Evolutionary conservation across 2,797 vertebrate species (phyloP), one percentile per base, ranked within the genome.

Genomic region (Pangasius larnaudii): DNA sequence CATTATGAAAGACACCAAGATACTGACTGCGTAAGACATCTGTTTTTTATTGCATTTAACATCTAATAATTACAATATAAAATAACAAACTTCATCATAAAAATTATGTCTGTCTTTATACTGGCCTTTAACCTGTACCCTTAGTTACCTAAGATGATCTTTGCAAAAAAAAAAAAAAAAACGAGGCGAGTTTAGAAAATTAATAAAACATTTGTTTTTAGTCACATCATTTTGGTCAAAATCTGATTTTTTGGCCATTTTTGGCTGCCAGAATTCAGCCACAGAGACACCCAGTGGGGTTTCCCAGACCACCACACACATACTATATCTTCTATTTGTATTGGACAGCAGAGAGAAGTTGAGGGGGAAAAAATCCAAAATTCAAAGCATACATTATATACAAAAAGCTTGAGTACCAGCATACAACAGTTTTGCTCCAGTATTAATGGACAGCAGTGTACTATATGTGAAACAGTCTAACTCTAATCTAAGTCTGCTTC

Each of bases 401-500:
- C 7, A 46, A 11, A 42, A 72, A 39, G 18, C 33, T 30, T 8
- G 13, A 53, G 30, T 33, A 33, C 6, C 14, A 56, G 75, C n/a
- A 53, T 30, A 30, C 14, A 8, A 30, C 49, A 30, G 46, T 7
- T 10, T 30, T 51, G 2, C 27, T 30, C 2, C 42, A 51, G 42
- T 61, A 83, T 30, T 49, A 65, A 0, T 42, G 6, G 36, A 49
- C 2, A 71, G 8, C 33, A 24, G 3, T 36, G 46, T 53, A 33
- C 30, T 33, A 14, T n/a, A 65, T 11, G 22, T 61, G 5, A 46
- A 30, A 13, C 22, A 51, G n/a, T 30, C 24, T 51, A 51, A 51
- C 77, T 16, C 84, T 81, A 85, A 71, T 81, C 65, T 69, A 42
- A 5, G 11, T 53, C 74, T 30, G 39, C 84, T 69, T 74, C 67